Evolutionary conservation across 2,888 invertebrate species (phyloP).

Genomic region (Lumbricus terrestris): DNA sequence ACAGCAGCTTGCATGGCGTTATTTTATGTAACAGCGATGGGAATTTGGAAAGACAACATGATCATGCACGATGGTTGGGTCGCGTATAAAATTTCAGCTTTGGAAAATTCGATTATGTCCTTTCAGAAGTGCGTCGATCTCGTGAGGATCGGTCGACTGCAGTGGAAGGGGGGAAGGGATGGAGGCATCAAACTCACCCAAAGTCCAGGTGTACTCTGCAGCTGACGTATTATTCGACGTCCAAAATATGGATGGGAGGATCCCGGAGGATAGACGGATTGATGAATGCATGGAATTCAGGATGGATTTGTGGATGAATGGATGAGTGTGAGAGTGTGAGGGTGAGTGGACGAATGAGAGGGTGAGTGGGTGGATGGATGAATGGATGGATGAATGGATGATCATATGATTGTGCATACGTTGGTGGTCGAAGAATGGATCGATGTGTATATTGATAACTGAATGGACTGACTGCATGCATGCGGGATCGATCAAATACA

Average conservation of each 20-base stretch:
- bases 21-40: background rate
- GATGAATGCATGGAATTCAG: background rate
- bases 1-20: too few species aligned
- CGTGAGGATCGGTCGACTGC: too few species aligned
- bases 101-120: background rate
- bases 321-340: background rate
- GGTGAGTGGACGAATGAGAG: too few species aligned
- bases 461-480: background rate
- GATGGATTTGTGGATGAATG: background rate
- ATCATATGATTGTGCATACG: too few species aligned
- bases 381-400: background rate
- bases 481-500: background rate
- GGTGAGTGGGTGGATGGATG: background rate
- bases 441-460: background rate
- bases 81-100: background rate
- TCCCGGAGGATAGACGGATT: background rate
- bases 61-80: too few species aligned
- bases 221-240: too few species aligned
- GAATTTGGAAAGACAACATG: background rate
- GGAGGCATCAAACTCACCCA: too few species aligned
- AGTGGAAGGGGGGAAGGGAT: too few species aligned
- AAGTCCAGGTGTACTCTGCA: too few species aligned
- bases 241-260: too few species aligned
- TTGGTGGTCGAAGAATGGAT: conserved; percentile 19
- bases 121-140: too few species aligned